Conservation (phyloP, 2,113 vertebrate species). For the Hippoglossus stenolepis region DNA sequence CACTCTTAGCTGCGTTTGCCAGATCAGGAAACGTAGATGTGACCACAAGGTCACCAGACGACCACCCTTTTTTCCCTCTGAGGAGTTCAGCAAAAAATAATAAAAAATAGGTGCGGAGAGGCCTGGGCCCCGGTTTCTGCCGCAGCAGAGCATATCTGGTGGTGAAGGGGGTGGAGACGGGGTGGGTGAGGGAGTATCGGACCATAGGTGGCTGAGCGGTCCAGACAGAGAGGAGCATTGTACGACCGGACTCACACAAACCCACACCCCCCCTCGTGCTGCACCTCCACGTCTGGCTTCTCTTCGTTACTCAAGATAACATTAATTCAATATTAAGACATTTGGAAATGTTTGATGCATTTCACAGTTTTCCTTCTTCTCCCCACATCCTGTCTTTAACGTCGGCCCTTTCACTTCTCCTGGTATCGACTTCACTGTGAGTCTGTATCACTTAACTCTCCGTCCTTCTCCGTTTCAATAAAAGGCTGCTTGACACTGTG, state of each 20-base stretch:
- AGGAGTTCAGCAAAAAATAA: constrained; percentile 44
- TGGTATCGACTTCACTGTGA: neutral
- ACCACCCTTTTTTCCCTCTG: constrained; percentile 22
- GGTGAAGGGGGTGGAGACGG: constrained; percentile 38
- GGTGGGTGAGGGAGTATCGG: constrained; percentile 58
- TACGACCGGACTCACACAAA: constrained; percentile 58
- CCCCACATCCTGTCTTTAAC: constrained; percentile 13
- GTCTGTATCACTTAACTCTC: constrained; percentile 24
- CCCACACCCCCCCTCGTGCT: constrained; percentile 47
- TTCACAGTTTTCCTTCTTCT: constrained; percentile 1
- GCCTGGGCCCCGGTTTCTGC: constrained; percentile 35
- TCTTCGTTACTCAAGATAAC: constrained; percentile 63
- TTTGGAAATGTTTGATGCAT: constrained; percentile 33
- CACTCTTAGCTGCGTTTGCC: constrained; percentile 19
- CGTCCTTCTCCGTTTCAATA: constrained; percentile 10
- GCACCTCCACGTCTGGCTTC: constrained; percentile 49
- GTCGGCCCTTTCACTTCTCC: neutral
- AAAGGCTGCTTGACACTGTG: constrained; percentile 38
- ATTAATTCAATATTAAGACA: constrained; percentile 59
- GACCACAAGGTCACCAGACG: constrained; percentile 62
- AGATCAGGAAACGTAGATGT: constrained; percentile 47
- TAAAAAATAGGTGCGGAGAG: constrained; percentile 49
- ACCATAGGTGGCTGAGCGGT: constrained; percentile 49
- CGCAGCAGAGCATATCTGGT: constrained; percentile 65
- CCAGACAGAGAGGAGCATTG: constrained; percentile 78